Evolutionary conservation across 2,888 invertebrate species (phyloP).

Genomic region (Spicauda simplicius): DNA sequence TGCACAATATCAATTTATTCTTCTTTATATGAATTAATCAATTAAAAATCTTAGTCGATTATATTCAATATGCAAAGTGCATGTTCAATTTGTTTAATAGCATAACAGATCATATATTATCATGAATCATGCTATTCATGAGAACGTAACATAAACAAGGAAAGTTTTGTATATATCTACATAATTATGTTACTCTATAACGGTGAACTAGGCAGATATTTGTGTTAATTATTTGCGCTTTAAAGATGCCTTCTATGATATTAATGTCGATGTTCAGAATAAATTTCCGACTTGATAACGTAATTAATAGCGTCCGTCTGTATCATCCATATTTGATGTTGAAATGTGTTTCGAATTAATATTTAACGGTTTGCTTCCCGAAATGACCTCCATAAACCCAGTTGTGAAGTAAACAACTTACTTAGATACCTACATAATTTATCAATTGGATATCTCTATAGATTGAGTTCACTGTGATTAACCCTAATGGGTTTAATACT

Average conservation of each 20-base stretch:
- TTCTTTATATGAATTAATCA: too few species aligned
- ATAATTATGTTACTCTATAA: background rate
- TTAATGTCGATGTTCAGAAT: constrained; percentile 1
- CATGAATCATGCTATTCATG: too few species aligned
- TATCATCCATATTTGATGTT: constrained; percentile 23
- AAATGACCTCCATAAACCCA: constrained; percentile 13
- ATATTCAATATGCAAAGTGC: too few species aligned
- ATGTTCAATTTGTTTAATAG: too few species aligned
- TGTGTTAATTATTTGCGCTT: too few species aligned
- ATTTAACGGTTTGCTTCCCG: constrained; percentile 23
- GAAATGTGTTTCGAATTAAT: constrained; percentile 18
- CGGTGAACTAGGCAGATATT: too few species aligned
- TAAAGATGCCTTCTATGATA: too few species aligned
- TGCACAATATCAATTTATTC: too few species aligned
- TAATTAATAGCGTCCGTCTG: constrained; percentile 9
- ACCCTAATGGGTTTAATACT: background rate
- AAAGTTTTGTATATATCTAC: background rate
- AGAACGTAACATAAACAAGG: background rate
- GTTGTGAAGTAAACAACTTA: constrained; percentile 9
- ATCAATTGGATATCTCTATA: background rate
- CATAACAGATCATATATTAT: too few species aligned
- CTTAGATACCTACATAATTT: background rate
- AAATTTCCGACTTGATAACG: background rate
- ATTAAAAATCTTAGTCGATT: too few species aligned
- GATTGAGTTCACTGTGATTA: background rate